phyloP scores from a whole-genome alignment of 1,140 invertebrate genomes.

The Heliothis subflexa region DNA sequence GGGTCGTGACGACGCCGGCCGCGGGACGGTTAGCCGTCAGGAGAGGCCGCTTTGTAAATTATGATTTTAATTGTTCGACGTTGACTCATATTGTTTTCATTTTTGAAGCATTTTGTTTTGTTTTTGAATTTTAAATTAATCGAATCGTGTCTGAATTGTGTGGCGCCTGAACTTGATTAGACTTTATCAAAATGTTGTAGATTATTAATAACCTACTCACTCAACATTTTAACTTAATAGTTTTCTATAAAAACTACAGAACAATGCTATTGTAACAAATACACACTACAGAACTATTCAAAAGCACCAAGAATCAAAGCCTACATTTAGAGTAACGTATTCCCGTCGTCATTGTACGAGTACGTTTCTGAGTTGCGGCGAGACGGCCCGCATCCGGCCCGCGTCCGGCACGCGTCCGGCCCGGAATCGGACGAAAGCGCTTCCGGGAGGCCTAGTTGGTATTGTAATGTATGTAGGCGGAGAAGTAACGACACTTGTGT shows the following conservation, averaged over 20 bases:
- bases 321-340: conserved; percentile 27
- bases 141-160: too few relatives aligned
- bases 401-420: conserved; percentile 28
- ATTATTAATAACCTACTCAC: too few relatives aligned
- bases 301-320: conserved; percentile 13
- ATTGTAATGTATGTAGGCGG: conserved; percentile 41
- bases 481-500: conserved; percentile 17
- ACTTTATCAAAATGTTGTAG: too few relatives aligned
- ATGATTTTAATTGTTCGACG: background rate
- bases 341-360: conserved; percentile 34
- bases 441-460: conserved; percentile 46
- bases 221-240: too few relatives aligned
- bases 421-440: conserved; percentile 48
- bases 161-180: too few relatives aligned
- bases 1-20: background rate
- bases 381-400: conserved; percentile 16
- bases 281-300: background rate
- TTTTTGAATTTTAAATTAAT: too few relatives aligned
- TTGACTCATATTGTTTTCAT: too few relatives aligned
- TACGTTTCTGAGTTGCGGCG: conserved; percentile 17
- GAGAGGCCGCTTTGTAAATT: background rate
- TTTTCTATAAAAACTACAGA: too few relatives aligned
- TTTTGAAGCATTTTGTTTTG: too few relatives aligned
- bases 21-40: background rate
- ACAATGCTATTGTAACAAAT: too few relatives aligned